phyloP scores from a whole-genome alignment of 1,140 invertebrate species.

The Eubasilissa regina region DNA sequence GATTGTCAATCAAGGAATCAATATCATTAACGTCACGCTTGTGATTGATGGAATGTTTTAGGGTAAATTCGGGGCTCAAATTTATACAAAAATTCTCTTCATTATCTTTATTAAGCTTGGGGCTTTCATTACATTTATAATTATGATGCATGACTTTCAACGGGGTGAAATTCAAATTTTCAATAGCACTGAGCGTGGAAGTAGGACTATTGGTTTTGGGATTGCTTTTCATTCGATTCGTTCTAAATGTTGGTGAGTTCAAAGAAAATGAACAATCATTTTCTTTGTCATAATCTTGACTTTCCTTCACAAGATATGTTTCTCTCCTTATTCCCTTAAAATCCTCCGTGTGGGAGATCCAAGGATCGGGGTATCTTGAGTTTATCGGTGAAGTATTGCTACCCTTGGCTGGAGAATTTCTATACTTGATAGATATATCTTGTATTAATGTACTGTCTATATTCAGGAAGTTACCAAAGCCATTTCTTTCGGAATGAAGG shows the following conservation, averaged over 20 bases:
- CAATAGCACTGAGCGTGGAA: conserved; percentile 49
- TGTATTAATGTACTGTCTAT: neutral
- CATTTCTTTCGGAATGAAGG: conserved; percentile 7
- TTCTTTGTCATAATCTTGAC: conserved; percentile 35
- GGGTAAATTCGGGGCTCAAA: neutral
- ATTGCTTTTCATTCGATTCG: neutral
- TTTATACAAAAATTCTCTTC: neutral
- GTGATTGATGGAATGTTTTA: neutral
- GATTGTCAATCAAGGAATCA: conserved; percentile 36
- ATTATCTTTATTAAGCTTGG: neutral
- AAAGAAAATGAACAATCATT: neutral
- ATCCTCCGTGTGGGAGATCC: conserved; percentile 18
- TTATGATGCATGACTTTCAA: conserved; percentile 19
- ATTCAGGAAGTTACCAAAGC: neutral
- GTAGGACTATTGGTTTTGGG: conserved; percentile 13
- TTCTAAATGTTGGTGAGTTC: neutral
- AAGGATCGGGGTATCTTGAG: neutral
- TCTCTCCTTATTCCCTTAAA: conserved; percentile 15
- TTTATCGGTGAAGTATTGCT: neutral
- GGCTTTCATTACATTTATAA: neutral
- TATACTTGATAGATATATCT: conserved; percentile 41
- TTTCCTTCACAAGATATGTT: conserved; percentile 36
- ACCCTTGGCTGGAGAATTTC: conserved; percentile 1
- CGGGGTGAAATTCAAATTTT: conserved; percentile 50
- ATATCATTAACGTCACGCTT: conserved; percentile 7